Percentiles rank a stretch among this genome's conserved stretches.
These are phyloP conservation scores for Cyprinus carpio DNA, from an alignment of 2,113 vertebrate species.

Conservation along the genomic window DNA sequence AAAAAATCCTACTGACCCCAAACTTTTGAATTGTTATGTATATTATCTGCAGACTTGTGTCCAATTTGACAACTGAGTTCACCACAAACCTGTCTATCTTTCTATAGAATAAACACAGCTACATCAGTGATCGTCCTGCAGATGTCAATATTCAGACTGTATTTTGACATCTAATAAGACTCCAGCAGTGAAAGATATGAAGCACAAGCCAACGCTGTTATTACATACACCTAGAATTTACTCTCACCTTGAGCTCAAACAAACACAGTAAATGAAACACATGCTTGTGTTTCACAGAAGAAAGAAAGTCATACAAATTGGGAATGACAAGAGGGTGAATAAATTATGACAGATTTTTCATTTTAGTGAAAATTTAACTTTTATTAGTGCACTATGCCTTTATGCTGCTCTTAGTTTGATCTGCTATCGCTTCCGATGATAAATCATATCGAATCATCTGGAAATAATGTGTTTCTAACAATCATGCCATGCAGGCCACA, in stretches of 20 bases:
- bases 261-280: background rate
- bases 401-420: background rate
- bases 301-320: background rate
- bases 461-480: background rate
- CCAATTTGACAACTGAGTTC: background rate
- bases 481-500: background rate
- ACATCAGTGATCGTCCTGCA: background rate
- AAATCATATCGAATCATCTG: constrained; percentile 6
- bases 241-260: constrained; percentile 23
- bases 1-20: background rate
- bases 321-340: background rate
- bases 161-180: background rate
- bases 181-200: constrained; percentile 1
- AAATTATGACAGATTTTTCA: background rate
- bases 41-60: background rate
- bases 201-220: background rate
- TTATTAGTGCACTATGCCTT: background rate
- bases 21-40: background rate
- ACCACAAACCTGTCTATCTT: background rate
- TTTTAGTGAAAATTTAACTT: background rate
- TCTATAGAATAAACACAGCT: background rate
- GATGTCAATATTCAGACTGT: background rate
- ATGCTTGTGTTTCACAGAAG: background rate
- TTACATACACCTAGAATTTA: constrained; percentile 6
- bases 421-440: background rate